These are phyloP conservation scores for Echeneis naucrates DNA, from an alignment of 2,797 vertebrate genomes.

Conservation along the genomic window DNA sequence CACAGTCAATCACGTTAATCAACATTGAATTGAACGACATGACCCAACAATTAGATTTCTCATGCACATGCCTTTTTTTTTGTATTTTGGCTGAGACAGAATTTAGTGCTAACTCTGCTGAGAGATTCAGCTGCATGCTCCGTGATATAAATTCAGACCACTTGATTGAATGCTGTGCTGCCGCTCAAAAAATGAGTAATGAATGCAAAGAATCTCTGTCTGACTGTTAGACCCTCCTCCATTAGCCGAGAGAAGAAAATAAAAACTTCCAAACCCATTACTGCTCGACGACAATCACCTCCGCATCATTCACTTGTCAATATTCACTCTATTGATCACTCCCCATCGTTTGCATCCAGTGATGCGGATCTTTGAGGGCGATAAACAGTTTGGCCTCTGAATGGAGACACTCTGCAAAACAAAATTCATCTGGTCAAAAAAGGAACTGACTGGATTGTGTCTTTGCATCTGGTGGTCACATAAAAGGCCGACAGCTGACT, in stretches of 20 bases:
- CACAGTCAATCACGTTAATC: slow-evolving; percentile 6
- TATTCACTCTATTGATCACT: slow-evolving; percentile 32
- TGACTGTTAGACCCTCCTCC: slow-evolving; percentile 8
- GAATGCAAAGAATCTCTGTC: slow-evolving; percentile 29
- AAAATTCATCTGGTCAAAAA: slow-evolving; percentile 36
- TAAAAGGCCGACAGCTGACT: slow-evolving; percentile 26
- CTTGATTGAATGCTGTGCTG: slow-evolving; percentile 23
- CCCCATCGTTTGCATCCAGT: slow-evolving; percentile 25
- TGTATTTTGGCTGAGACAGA: background rate
- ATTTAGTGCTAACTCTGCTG: slow-evolving; percentile 17
- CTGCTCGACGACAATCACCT: slow-evolving; percentile 21
- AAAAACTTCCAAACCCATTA: slow-evolving; percentile 21
- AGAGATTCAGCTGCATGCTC: slow-evolving; percentile 33
- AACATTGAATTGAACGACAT: slow-evolving; percentile 4
- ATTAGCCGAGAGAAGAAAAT: slow-evolving; percentile 19
- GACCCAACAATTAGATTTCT: slow-evolving; percentile 5
- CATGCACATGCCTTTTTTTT: slow-evolving; percentile 10
- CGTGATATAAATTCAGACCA: slow-evolving; percentile 20
- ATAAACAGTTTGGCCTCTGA: slow-evolving; percentile 3
- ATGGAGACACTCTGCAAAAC: slow-evolving; percentile 26
- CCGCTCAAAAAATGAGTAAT: slow-evolving; percentile 49
- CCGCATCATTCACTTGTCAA: slow-evolving; percentile 40
- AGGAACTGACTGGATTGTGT: slow-evolving; percentile 32
- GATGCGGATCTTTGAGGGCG: slow-evolving; percentile 6
- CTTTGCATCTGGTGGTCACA: slow-evolving; percentile 18